A percentile compares a stretch with the other conserved stretches of the same genome.
Conservation (phyloP, 2,113 vertebrate species). For the Peucedramus taeniatus region DNA sequence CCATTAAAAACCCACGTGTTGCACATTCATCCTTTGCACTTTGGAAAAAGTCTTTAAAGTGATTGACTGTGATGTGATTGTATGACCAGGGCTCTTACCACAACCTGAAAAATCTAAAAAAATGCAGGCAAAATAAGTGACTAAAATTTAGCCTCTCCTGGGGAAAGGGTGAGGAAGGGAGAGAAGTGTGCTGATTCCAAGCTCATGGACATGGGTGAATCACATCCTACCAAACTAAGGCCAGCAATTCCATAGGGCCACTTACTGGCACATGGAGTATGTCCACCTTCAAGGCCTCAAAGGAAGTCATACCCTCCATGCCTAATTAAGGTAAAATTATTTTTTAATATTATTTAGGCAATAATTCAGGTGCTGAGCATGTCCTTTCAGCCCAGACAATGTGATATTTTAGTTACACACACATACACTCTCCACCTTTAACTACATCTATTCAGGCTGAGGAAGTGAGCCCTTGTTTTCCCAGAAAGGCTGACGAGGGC, state of each 20-base stretch:
- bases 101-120: slow-evolving; percentile 17
- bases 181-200: slow-evolving; percentile 4
- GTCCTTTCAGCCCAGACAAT: neutral
- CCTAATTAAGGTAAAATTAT: neutral
- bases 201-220: neutral
- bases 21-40: slow-evolving; percentile 60
- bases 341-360: neutral
- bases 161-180: neutral
- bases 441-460: slow-evolving; percentile 4
- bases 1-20: slow-evolving; percentile 25
- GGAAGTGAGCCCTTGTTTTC: neutral
- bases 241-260: neutral
- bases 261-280: neutral
- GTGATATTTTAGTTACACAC: neutral
- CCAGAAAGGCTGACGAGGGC: neutral
- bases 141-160: slow-evolving; percentile 64
- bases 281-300: neutral
- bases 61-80: slow-evolving; percentile 70
- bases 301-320: neutral
- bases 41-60: slow-evolving; percentile 30
- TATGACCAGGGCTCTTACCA: slow-evolving; percentile 51
- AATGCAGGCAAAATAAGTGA: slow-evolving; percentile 52
- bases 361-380: slow-evolving; percentile 38
- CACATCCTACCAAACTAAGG: neutral
- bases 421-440: slow-evolving; percentile 7